These are phyloP conservation scores for Erythrocercus mccallii DNA, from an alignment of 2,113 vertebrate species.

Conservation along the genomic window DNA sequence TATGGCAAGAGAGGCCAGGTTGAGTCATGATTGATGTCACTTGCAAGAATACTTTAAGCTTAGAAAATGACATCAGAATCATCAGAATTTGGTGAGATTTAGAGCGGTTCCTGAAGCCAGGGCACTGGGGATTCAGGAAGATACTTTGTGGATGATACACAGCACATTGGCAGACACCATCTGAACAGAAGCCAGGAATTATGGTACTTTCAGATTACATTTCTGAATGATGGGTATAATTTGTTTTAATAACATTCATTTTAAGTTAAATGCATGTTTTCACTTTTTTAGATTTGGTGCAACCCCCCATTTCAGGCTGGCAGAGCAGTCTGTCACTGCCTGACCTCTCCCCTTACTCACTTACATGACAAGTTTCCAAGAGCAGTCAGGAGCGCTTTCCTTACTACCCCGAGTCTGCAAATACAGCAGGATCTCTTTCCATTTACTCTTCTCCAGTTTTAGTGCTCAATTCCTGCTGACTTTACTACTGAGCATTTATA, in stretches of 20 bases:
- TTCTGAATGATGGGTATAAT: constrained; percentile 2
- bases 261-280: neutral
- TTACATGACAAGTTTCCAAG: constrained; percentile 5
- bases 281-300: neutral
- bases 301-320: neutral
- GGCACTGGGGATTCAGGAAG: constrained; percentile 37
- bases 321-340: neutral
- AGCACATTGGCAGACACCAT: constrained; percentile 32
- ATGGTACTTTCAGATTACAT: constrained; percentile 11
- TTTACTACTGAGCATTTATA: constrained; percentile 8
- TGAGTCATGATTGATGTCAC: constrained; percentile 64
- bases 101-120: neutral
- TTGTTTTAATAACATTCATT: constrained; percentile 25
- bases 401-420: neutral
- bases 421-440: constrained; percentile 27
- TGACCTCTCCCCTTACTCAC: constrained; percentile 15
- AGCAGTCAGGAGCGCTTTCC: neutral
- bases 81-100: constrained; percentile 43
- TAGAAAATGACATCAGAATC: constrained; percentile 59
- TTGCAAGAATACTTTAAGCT: constrained; percentile 53
- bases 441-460: constrained; percentile 33
- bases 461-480: constrained; percentile 39
- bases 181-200: constrained; percentile 34
- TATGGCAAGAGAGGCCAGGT: constrained; percentile 1
- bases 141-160: constrained; percentile 25